Percentiles rank a stretch among this genome's conserved stretches.
These are phyloP conservation scores for Teleiodes luculella DNA, from an alignment of 2,888 invertebrate genomes.

Conservation along the genomic window DNA sequence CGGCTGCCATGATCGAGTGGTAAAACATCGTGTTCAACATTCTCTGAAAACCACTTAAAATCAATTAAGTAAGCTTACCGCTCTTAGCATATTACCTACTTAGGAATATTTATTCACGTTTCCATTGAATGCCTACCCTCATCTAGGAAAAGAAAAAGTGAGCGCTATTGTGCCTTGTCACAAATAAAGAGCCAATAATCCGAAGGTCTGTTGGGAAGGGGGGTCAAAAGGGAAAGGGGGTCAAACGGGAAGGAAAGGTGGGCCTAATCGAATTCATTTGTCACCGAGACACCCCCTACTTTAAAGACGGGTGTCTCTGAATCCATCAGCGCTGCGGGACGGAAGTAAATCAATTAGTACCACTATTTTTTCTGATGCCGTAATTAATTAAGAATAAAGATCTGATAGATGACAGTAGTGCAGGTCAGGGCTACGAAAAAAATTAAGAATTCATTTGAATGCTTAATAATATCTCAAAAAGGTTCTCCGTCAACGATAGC, in stretches of 20 bases:
- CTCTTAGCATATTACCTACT: too few relatives aligned
- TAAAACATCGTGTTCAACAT: too few relatives aligned
- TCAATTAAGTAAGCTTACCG: too few relatives aligned
- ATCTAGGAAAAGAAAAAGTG: neutral
- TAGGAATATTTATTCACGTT: too few relatives aligned
- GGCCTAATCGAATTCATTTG: constrained; percentile 7
- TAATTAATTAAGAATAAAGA: too few relatives aligned
- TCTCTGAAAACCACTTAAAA: too few relatives aligned
- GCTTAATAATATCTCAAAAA: too few relatives aligned
- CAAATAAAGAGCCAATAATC: neutral
- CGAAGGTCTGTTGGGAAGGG: neutral
- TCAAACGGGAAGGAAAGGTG: neutral
- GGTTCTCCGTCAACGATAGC: too few relatives aligned
- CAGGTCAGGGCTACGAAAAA: too few relatives aligned
- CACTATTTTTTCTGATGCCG: neutral
- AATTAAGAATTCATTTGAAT: too few relatives aligned
- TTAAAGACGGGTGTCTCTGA: neutral
- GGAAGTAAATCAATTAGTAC: neutral
- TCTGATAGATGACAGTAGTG: too few relatives aligned
- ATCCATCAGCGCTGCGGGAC: neutral
- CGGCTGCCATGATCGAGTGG: too few relatives aligned
- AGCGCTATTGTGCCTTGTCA: neutral
- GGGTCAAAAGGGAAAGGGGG: neutral
- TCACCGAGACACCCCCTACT: neutral
- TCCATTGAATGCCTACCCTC: neutral